A percentile compares a stretch with the other conserved stretches of the same genome.
These are phyloP conservation scores for Apodemus agrarius DNA, from an alignment of 2,797 vertebrate genomes.

Conservation along the genomic window DNA sequence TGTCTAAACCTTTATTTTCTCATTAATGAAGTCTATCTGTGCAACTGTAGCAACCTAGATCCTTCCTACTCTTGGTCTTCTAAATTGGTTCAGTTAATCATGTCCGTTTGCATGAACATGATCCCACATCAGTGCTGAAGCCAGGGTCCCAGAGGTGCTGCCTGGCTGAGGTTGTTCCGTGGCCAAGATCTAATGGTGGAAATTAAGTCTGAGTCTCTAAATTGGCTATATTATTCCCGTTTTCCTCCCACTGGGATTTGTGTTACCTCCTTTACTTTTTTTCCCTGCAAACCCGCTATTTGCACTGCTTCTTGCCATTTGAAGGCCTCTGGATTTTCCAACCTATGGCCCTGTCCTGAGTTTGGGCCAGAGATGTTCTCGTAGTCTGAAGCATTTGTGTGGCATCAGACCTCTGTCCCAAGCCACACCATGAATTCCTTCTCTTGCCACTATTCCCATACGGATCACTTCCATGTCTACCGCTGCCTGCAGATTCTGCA, in stretches of 20 bases:
- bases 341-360: background rate
- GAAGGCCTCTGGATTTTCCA: background rate
- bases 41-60: conserved; percentile 92
- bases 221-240: background rate
- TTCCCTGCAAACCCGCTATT: background rate
- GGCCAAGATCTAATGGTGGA: background rate
- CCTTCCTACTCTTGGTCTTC: conserved; percentile 91
- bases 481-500: background rate
- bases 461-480: background rate
- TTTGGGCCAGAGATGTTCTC: background rate
- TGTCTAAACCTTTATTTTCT: conserved; percentile 86
- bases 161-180: background rate
- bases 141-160: background rate
- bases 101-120: conserved; percentile 93
- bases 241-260: background rate
- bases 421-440: background rate
- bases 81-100: conserved; percentile 85
- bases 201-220: background rate
- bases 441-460: background rate
- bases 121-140: conserved; percentile 88
- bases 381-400: background rate
- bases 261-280: background rate
- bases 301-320: conserved; percentile 20
- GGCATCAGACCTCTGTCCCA: background rate
- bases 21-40: conserved; percentile 96